Base-by-base conservation (phyloP, 2,888 invertebrate species). In the Eurytoma adleriae region DNA sequence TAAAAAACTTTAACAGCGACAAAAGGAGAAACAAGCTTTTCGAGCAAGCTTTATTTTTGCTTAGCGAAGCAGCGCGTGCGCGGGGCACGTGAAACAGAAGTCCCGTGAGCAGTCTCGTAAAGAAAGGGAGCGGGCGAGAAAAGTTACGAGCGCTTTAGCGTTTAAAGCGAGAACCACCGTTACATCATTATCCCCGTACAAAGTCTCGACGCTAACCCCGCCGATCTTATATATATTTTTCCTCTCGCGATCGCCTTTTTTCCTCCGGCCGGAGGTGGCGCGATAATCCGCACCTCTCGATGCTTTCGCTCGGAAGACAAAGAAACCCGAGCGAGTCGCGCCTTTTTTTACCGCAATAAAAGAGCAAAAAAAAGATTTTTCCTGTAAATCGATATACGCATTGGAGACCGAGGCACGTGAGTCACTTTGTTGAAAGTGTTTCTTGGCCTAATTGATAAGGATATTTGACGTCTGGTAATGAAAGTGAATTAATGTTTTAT, bases 91-190 rank as follows among this genome's bases (percentile, higher is more conserved):
- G 69, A 69, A 69, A 56, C 69, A 40, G 27, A 30, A 57, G 48
- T 59, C 59, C 40, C 50, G 59, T 24, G 14, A 50, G 50, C 61
- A 72, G 50, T n/a, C 20, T 73, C 73, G 56, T 73, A 73, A 73
- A 73, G 56, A 62, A 73, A 62, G n/a, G 61, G 61, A 61, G 52
- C 62, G 66, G 12, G 24, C 57, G 57, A 66, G 67, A 67, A 68
- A 70, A 68, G 72, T 78, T 78, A 78, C 72, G 72, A 73, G 72
- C 68, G 54, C 67, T 67, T 64, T 66, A 59, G 78, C 57, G 71
- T n/a, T 66, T 40, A 30, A 56, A 66, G 56, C 30, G 59, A 57
- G 57, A 78, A 72, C 14, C 72, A 72, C 72, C 78, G 78, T 78
- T 78, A 78, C 72, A 30, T 78, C 72, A 78, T 73, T 78, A 78